Evolutionary conservation across 2,797 vertebrate genomes (phyloP).

Genomic region (Carduelis carduelis): DNA sequence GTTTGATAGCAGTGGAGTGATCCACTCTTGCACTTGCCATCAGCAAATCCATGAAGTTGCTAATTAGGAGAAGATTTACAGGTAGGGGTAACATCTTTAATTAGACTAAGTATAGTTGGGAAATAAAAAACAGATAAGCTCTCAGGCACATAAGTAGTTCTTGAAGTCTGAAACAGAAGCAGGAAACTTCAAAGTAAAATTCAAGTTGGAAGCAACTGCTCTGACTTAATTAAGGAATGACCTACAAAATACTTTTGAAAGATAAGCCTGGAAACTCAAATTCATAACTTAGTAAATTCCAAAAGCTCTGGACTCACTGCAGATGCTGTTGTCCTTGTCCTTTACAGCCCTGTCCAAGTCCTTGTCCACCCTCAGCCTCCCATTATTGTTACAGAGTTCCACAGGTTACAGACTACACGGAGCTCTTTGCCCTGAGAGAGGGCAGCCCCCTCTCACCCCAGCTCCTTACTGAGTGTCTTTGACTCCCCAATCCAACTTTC

Average conservation of each 20-base stretch:
- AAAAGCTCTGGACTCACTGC: not conserved
- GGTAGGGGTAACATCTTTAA: constrained; percentile 54
- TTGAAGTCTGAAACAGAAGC: constrained; percentile 34
- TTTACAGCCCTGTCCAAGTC: not conserved
- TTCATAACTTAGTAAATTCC: not conserved
- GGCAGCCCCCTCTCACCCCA: not conserved
- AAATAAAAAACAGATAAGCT: constrained; percentile 21
- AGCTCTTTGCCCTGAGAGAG: not conserved
- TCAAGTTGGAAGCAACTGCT: constrained; percentile 33
- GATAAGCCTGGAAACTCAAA: not conserved
- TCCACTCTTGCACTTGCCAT: constrained; percentile 44
- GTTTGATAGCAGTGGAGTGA: constrained; percentile 25
- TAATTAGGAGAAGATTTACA: constrained; percentile 66
- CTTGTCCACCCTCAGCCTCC: not conserved
- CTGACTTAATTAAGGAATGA: constrained; percentile 57
- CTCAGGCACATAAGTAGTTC: constrained; percentile 28
- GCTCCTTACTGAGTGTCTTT: not conserved
- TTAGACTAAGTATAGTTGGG: constrained; percentile 32
- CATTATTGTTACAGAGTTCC: not conserved
- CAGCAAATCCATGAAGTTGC: constrained; percentile 46
- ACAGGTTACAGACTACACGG: not conserved
- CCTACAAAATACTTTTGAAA: constrained; percentile 35
- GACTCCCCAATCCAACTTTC: not conserved
- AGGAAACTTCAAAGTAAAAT: constrained; percentile 61
- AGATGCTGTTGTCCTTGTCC: not conserved